phyloP scores from a whole-genome alignment of 2,888 invertebrate genomes.

The Hedychridium roseum region DNA sequence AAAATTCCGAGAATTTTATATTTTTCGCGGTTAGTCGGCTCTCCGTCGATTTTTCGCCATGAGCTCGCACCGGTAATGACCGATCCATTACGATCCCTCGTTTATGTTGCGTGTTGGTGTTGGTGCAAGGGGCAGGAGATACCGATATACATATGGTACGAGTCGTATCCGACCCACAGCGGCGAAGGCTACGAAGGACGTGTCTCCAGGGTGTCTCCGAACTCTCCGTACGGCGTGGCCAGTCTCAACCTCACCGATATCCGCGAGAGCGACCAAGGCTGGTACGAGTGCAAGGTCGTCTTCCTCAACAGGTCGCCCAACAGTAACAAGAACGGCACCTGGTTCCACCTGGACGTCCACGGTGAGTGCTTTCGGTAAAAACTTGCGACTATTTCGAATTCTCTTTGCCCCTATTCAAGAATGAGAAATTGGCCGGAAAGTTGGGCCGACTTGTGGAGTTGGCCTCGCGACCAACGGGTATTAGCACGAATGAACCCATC shows the following conservation, averaged over 20 bases:
- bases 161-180: conserved; percentile 96
- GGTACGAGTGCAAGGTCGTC: conserved; percentile 96
- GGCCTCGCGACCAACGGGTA: neutral
- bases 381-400: neutral
- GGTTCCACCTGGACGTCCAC: conserved; percentile 98
- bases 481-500: too few species aligned
- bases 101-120: conserved; percentile 59
- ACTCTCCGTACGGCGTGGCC: conserved; percentile 89
- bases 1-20: neutral
- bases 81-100: conserved; percentile 38
- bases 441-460: neutral
- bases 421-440: neutral
- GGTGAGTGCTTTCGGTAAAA: conserved; percentile 61
- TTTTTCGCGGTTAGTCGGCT: neutral
- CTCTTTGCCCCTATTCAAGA: neutral
- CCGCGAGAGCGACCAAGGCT: conserved; percentile 92
- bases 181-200: conserved; percentile 93
- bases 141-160: conserved; percentile 98
- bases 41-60: conserved; percentile 15
- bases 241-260: conserved; percentile 96
- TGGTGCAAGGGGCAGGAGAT: conserved; percentile 87
- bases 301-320: conserved; percentile 94
- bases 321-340: conserved; percentile 93
- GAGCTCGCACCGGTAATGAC: conserved; percentile 23
- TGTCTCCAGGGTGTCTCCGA: conserved; percentile 87